Evolutionary conservation across 2,113 vertebrate genomes (phyloP), one percentile per base, ranked within the genome.

Genomic region (Salvator merianae): DNA sequence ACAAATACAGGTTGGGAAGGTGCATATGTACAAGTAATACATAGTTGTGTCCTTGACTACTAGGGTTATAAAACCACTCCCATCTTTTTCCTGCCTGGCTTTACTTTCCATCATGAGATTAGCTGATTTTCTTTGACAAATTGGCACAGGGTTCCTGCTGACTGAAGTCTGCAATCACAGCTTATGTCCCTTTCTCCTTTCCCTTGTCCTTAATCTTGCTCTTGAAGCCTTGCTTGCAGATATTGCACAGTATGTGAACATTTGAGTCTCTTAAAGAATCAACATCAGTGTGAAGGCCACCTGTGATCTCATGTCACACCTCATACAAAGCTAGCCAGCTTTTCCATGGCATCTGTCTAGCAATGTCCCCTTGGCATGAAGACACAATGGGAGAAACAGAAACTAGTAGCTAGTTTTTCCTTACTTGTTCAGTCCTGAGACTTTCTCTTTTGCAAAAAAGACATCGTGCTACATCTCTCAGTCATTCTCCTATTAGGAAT

Each of bases 291-390:
- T 94, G 83, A 93, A 92, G 86, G 63, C 87, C 87, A 90, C 53
- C 79, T 90, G 43, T 92, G 93, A 28, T 93, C 93, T 85, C 90
- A 74, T 91, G 93, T 89, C 73, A 65, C 63, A 24, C 40, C 53
- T 62, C 30, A 71, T 81, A 40, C 91, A 92, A 88, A 26, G 86
- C 78, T 90, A 86, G 85, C 90, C 91, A 87, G 84, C 90, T 91
- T 88, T 88, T 69, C 91, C 83, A 13, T 76, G 87, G 81, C 81
- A 77, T 87, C 88, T 91, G 86, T 85, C 86, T 89, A 84, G 72
- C 88, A 83, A 78, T 82, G 38, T 30, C 91, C 92, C 86, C 86
- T 88, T 93, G 93, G 89, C 90, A 82, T 78, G 84, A 72, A 93
- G 62, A 84, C n/a, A n/a, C n/a, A n/a, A n/a, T n/a, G n/a, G 10